Conservation (phyloP, 2,797 vertebrate species). For the Mormyrus proboscirostris region DNA sequence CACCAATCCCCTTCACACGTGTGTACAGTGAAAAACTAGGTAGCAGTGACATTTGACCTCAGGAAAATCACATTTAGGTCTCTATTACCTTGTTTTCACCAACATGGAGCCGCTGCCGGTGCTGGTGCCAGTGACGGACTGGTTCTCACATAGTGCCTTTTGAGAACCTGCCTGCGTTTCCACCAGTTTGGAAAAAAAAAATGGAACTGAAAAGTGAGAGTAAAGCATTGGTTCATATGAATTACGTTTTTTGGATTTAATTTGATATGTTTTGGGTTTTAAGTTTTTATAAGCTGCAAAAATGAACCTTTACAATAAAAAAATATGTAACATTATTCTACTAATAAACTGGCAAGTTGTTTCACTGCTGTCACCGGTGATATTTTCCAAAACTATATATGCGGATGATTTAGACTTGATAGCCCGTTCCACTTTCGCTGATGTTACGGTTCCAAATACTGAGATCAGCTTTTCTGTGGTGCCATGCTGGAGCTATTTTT, state of each 20-base stretch:
- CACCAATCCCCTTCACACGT: background rate
- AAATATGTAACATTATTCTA: background rate
- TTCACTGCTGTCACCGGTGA: background rate
- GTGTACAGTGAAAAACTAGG: background rate
- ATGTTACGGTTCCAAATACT: background rate
- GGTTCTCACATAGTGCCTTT: background rate
- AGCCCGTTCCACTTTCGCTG: background rate
- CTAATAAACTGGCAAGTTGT: background rate
- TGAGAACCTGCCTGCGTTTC: background rate
- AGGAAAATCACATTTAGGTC: background rate
- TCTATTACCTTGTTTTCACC: background rate
- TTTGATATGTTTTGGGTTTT: background rate
- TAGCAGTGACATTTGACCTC: background rate
- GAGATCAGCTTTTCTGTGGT: background rate
- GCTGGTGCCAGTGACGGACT: background rate
- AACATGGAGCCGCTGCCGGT: background rate
- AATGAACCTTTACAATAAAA: background rate
- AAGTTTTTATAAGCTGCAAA: background rate
- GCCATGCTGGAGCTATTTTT: background rate
- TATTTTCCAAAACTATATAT: background rate
- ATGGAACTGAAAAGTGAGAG: background rate
- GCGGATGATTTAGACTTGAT: background rate
- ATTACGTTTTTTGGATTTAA: background rate
- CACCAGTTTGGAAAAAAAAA: background rate
- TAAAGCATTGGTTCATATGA: background rate